Evolutionary conservation across 2,888 invertebrate genomes (phyloP).

Genomic region (Carterocephalus palaemon): DNA sequence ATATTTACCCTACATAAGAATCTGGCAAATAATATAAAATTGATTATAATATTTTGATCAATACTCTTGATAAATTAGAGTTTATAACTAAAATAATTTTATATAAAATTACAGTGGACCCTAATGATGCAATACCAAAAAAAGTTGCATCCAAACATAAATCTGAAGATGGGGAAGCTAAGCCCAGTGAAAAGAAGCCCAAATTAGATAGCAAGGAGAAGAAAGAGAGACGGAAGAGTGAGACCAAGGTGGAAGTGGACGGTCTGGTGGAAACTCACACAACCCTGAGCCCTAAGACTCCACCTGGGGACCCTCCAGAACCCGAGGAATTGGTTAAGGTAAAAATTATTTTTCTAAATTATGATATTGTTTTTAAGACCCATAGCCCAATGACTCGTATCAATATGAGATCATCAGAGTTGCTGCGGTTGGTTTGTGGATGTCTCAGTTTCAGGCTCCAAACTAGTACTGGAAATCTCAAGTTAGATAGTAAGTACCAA

Average conservation of each 20-base stretch:
- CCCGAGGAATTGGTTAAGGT: slow-evolving; percentile 94
- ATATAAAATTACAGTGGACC: slow-evolving; percentile 54
- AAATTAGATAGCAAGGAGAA: slow-evolving; percentile 43
- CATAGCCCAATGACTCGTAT: slow-evolving; percentile 1
- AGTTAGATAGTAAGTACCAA: too few relatives aligned
- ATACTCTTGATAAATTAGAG: too few relatives aligned
- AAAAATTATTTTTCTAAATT: slow-evolving; percentile 6
- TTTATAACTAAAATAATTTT: not conserved
- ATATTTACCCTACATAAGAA: too few relatives aligned
- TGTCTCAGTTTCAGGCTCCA: too few relatives aligned
- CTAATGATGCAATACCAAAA: slow-evolving; percentile 55
- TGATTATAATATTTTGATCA: too few relatives aligned
- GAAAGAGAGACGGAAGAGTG: slow-evolving; percentile 60
- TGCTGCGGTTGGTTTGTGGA: too few relatives aligned
- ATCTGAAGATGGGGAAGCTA: slow-evolving; percentile 49
- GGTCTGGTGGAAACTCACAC: slow-evolving; percentile 87
- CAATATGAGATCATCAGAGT: not conserved
- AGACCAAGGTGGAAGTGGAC: slow-evolving; percentile 79
- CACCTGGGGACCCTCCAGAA: slow-evolving; percentile 92
- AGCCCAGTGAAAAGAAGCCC: slow-evolving; percentile 61
- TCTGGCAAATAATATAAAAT: too few relatives aligned
- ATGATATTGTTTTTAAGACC: slow-evolving; percentile 1
- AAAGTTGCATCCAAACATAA: slow-evolving; percentile 58
- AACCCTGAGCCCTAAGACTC: slow-evolving; percentile 87
- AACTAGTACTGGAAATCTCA: too few relatives aligned